Evolutionary conservation across 2,888 invertebrate species (phyloP), one percentile per base, ranked within the genome.

Genomic region (Melanophora roralis): DNA sequence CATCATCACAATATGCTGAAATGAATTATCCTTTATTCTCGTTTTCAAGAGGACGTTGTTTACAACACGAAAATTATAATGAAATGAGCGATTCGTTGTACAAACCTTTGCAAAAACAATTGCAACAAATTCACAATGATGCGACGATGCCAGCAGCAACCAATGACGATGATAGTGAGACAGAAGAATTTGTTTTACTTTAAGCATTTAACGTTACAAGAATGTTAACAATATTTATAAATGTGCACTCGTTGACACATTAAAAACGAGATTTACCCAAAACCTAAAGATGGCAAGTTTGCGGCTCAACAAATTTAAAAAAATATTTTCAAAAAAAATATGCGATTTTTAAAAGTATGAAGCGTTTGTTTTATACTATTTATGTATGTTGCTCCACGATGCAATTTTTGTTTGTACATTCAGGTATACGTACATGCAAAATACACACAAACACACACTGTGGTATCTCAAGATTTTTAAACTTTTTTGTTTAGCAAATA

Each of bases 21-120:
- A 85, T 86, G 81, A 89, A 88, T 76, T 96, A 96, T 90, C 96
- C 97, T 34, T 93, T 96, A 91, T 97, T 96, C 91, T 93, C 94
- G 78, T 93, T 96, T 86, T 93, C 94, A 82, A 93, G 94, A 84
- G 96, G 96, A 74, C 93, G 93, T 84, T 92, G 93, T 84, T 90
- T 91, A 84, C 92, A 93, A 59, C 85, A 88, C 67, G 86, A 86
- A 8, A 83, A 43, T 16, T 40, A 81, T 16, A 85, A 88, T 45
- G 86, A 87, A 68, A 86, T 86, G 82, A 86, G 85, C 53, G 89
- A 89, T 82, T 88, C 89, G 81, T 89, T 92, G 27, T 92, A 92
- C 86, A 91, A 92, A 82, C 91, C 91, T 81, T 91, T 92, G 73
- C 92, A 92, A 81, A 90, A 90, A 45, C 91, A 93, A 85, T 90